Base-by-base conservation (phyloP, 2,888 invertebrate genomes). In the Mylabris sibirica region DNA sequence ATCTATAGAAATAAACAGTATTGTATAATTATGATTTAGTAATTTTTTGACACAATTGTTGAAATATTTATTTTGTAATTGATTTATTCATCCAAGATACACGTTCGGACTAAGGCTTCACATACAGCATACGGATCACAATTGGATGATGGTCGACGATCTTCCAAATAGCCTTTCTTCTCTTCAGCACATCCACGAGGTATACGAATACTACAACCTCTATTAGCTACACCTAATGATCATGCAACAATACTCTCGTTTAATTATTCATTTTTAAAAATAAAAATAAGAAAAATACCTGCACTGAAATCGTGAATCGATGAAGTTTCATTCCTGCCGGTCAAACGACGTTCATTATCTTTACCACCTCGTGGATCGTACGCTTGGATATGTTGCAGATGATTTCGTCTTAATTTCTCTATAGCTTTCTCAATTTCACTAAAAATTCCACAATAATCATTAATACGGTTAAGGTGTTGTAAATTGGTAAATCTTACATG, bases 221-320 rank as follows among this genome's bases (percentile, higher is more conserved):
- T 93, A 86, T 97, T 96, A 57, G 98, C 98, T 9, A 98, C 96
- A 65, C 95, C 96, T 83, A 89, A 4, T 24, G 2, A 14, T 12
- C 5, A 89, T 68, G 88, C 44, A 68, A 64, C 83, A 90, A 22
- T 3, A 38, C 11, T 38, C 53, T 63, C 41, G 62, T 35, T 62
- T n/a, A 20, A 41, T 44, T 20, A 44, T 90, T 75, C 3, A 88
- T 87, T 63, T 14, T n/a, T 11, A 60, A 20, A 5, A 34, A 34
- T 26, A 8, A 59, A 12, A 59, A 26, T 17, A 30, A 30, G 4
- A 4, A n/a, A 5, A 30, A 30, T 35, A 90, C 93, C 94, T 64
- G 94, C 93, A 77, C 97, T 97, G 86, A 99, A 99, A 85, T 98
- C 96, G 84, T 96, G 94, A 84, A 99, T 98, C 79, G 94, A 95